phyloP scores from a whole-genome alignment of 2,888 invertebrate species.

The Acanthosepion esculentum region DNA sequence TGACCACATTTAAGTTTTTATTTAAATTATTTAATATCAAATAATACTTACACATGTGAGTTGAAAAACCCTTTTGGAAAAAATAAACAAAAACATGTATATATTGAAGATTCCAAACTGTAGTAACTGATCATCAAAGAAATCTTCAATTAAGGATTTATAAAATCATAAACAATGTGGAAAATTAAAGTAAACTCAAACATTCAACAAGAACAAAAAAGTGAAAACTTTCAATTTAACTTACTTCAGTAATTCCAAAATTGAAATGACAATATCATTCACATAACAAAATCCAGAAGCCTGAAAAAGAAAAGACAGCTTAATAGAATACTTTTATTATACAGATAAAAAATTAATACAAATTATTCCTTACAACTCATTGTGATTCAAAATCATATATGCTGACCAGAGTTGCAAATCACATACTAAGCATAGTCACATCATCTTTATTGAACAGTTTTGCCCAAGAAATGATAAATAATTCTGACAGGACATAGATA shows the following conservation, averaged over 20 bases:
- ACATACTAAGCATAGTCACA: no score
- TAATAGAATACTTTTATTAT: neutral
- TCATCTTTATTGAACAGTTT: no score
- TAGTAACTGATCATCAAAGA: neutral
- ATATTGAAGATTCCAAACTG: neutral
- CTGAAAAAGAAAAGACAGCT: slow-evolving; percentile 60
- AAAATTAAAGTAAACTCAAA: neutral
- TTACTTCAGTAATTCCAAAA: slow-evolving; percentile 88
- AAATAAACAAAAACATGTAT: neutral
- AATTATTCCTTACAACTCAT: no score
- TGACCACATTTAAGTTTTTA: neutral
- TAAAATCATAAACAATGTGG: neutral
- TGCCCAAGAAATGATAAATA: no score
- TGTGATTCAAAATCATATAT: no score
- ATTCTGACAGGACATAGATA: no score
- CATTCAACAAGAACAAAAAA: no score
- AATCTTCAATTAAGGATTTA: neutral
- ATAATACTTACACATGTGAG: neutral
- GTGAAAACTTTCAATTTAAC: slow-evolving; percentile 54
- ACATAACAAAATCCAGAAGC: slow-evolving; percentile 99
- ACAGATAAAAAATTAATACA: neutral
- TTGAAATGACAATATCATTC: slow-evolving; percentile 98
- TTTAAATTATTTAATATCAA: neutral
- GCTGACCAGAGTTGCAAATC: no score
- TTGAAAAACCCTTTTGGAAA: neutral